Evolutionary conservation across 2,888 invertebrate genomes (phyloP).

Genomic region (Rambutsinella grinnellia): DNA sequence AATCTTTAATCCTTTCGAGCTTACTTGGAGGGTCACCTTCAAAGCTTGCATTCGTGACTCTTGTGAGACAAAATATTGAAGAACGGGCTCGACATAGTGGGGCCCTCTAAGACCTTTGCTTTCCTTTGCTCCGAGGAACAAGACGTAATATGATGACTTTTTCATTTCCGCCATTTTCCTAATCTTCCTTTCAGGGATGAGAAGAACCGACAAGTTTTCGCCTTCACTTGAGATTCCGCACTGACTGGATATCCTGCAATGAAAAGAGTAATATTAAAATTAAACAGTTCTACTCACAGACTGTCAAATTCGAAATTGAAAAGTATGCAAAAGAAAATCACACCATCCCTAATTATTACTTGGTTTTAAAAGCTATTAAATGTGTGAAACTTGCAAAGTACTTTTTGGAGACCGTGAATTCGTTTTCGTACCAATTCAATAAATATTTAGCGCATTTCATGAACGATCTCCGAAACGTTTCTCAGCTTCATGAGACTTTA

Average conservation of each 20-base stretch:
- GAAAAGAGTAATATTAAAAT: too few species aligned
- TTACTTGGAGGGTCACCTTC: constrained; percentile 90
- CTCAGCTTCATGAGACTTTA: background rate
- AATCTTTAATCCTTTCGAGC: constrained; percentile 94
- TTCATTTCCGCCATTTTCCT: constrained; percentile 78
- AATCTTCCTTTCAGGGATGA: background rate
- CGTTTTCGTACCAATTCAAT: background rate
- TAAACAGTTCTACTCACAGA: too few species aligned
- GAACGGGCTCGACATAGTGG: constrained; percentile 87
- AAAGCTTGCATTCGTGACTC: constrained; percentile 89
- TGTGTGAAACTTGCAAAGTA: too few species aligned
- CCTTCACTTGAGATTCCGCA: background rate
- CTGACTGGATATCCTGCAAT: background rate
- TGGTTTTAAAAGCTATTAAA: too few species aligned
- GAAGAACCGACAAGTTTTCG: background rate
- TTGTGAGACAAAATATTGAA: constrained; percentile 85
- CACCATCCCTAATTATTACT: too few species aligned
- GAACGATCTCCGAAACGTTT: background rate
- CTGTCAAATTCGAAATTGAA: too few species aligned
- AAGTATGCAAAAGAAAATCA: background rate
- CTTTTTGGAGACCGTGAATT: too few species aligned
- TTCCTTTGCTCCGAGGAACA: constrained; percentile 97
- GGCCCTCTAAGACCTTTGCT: constrained; percentile 88
- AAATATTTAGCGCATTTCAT: background rate
- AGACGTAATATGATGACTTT: constrained; percentile 91